Evolutionary conservation across 2,113 vertebrate species (phyloP).

Genomic region (Limnothrissa miodon): DNA sequence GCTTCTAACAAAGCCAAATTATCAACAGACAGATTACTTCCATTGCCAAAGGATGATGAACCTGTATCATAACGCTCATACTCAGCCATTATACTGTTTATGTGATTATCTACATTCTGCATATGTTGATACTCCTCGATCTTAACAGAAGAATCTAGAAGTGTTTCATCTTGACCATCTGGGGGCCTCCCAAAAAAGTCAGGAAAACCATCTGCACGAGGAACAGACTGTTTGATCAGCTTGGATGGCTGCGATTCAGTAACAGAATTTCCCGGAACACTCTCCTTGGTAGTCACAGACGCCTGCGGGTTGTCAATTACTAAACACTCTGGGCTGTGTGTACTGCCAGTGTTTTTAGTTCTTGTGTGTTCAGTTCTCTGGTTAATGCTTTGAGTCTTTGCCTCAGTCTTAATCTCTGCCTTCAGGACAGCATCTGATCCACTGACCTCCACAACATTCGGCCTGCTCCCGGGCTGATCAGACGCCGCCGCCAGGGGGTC

Average conservation of each 20-base stretch:
- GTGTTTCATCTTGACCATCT: background rate
- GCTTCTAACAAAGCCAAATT: background rate
- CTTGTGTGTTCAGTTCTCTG: background rate
- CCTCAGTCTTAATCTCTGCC: constrained; percentile 48
- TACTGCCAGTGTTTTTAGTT: background rate
- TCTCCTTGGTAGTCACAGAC: background rate
- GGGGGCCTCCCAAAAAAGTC: background rate
- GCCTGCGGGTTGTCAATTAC: background rate
- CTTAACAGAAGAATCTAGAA: constrained; percentile 3
- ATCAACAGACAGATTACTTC: background rate
- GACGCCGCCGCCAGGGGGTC: constrained; percentile 32
- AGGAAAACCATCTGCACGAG: background rate
- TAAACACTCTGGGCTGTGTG: constrained; percentile 3
- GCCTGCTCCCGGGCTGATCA: constrained; percentile 43
- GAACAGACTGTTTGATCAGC: background rate
- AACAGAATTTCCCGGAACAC: background rate
- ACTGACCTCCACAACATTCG: constrained; percentile 69
- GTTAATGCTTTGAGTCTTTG: constrained; percentile 42
- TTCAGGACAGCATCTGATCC: constrained; percentile 70
- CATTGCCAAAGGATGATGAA: background rate
- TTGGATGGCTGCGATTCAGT: background rate
- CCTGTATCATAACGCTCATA: background rate
- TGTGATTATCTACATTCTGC: background rate
- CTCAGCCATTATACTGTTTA: background rate
- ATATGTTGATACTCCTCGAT: background rate